Conservation (phyloP, 2,888 invertebrate species). For the Epistrophe eligans region DNA sequence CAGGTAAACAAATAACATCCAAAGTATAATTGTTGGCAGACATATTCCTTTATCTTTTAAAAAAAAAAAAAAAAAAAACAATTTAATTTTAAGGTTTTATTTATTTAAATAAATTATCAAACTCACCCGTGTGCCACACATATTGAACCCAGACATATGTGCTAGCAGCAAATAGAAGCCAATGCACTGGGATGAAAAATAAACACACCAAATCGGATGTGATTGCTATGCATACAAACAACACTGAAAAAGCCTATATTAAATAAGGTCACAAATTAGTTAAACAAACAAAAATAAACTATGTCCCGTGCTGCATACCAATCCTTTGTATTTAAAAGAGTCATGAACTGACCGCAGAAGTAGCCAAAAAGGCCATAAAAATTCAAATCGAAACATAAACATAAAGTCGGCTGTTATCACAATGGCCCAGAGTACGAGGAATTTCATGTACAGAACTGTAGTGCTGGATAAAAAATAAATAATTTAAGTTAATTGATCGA, state of each 20-base stretch:
- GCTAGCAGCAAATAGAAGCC: constrained; percentile 98
- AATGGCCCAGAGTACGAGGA: constrained; percentile 96
- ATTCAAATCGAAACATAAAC: constrained; percentile 99
- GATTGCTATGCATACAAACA: constrained; percentile 98
- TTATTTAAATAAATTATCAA: not conserved
- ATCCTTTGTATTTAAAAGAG: constrained; percentile 98
- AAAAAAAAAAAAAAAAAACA: not conserved
- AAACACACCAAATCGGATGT: constrained; percentile 99
- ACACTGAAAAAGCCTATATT: constrained; percentile 96
- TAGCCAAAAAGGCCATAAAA: constrained; percentile 99
- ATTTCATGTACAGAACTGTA: constrained; percentile 96
- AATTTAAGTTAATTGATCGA: not conserved
- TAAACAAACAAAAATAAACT: not conserved
- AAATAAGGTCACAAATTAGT: constrained; percentile 77
- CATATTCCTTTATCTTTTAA: constrained; percentile 94
- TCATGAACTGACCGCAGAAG: constrained; percentile 97
- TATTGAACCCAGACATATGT: constrained; percentile 99
- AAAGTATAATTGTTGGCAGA: constrained; percentile 96
- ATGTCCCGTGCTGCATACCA: constrained; percentile 87
- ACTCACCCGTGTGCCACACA: constrained; percentile 97
- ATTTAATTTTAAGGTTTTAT: not conserved
- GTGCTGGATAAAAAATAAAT: constrained; percentile 87
- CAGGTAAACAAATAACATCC: constrained; percentile 97
- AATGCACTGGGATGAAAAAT: constrained; percentile 99
- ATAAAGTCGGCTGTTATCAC: constrained; percentile 98